Conservation (phyloP, 2,113 vertebrate species). For the Jacana jacana region DNA sequence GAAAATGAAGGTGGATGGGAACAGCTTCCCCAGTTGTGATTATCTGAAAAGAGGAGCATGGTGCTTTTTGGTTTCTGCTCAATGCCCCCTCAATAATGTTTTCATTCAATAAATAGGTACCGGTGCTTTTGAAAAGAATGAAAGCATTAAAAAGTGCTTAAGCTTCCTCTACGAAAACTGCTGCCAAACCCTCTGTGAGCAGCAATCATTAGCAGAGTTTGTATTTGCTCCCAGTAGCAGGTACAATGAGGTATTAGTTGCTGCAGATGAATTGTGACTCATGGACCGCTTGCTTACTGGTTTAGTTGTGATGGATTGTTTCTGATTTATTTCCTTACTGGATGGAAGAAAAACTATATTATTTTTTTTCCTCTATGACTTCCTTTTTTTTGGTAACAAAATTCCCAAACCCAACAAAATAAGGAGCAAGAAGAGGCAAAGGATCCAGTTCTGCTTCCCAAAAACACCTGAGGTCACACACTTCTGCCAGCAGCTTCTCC, state of each 20-base stretch:
- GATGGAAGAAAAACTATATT: neutral
- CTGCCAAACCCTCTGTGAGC: constrained; percentile 3
- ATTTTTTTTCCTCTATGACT: neutral
- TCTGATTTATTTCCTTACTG: constrained; percentile 21
- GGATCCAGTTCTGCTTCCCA: constrained; percentile 19
- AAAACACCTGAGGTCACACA: constrained; percentile 42
- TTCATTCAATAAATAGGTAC: constrained; percentile 63
- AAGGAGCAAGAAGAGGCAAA: constrained; percentile 58
- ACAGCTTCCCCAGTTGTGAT: constrained; percentile 35
- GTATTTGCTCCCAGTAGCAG: constrained; percentile 40
- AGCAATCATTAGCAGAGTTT: constrained; percentile 23
- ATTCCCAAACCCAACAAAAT: constrained; percentile 45
- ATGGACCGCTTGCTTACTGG: constrained; percentile 25
- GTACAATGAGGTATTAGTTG: constrained; percentile 55
- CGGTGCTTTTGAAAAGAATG: constrained; percentile 39
- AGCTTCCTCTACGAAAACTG: constrained; percentile 51
- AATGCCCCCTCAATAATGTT: constrained; percentile 27
- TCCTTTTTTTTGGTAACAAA: constrained; percentile 22
- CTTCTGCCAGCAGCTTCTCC: constrained; percentile 33
- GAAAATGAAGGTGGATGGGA: neutral
- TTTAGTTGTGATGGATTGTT: constrained; percentile 10
- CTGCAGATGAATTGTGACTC: constrained; percentile 57
- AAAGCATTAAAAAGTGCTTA: constrained; percentile 51
- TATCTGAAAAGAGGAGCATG: constrained; percentile 30
- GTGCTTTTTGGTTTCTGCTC: constrained; percentile 53